Evolutionary conservation across 2,888 invertebrate species (phyloP).

Genomic region (Heliconius cydno): DNA sequence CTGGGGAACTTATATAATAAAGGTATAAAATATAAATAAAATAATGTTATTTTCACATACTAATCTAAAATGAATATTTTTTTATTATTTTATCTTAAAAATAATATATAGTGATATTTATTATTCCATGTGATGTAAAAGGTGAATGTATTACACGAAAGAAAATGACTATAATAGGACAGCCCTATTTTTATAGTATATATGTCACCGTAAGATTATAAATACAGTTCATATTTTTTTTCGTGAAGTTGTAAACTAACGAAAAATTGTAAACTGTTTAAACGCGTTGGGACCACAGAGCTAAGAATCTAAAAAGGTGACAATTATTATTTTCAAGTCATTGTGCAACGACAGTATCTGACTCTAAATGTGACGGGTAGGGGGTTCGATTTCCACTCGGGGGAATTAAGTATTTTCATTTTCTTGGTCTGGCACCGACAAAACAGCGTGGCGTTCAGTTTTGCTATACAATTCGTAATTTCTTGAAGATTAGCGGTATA

Average conservation of each 20-base stretch:
- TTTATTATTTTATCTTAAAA: neutral
- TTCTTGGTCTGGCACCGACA: no score
- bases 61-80: neutral
- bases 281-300: no score
- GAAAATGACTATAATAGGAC: neutral
- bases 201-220: neutral
- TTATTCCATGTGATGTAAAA: neutral
- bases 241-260: no score
- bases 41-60: neutral
- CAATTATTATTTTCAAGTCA: neutral
- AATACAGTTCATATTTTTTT: no score
- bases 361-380: neutral
- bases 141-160: neutral
- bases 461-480: neutral
- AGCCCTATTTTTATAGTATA: neutral
- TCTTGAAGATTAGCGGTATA: neutral
- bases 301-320: no score
- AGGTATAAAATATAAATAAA: constrained; percentile 2
- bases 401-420: no score
- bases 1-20: neutral
- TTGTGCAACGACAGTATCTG: no score
- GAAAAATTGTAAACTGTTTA: no score
- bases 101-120: neutral
- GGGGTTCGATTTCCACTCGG: no score
- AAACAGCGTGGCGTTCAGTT: neutral